Evolutionary conservation across 2,797 vertebrate species (phyloP), one percentile per base, ranked within the genome.

Genomic region (Neomorphus geoffroyi): DNA sequence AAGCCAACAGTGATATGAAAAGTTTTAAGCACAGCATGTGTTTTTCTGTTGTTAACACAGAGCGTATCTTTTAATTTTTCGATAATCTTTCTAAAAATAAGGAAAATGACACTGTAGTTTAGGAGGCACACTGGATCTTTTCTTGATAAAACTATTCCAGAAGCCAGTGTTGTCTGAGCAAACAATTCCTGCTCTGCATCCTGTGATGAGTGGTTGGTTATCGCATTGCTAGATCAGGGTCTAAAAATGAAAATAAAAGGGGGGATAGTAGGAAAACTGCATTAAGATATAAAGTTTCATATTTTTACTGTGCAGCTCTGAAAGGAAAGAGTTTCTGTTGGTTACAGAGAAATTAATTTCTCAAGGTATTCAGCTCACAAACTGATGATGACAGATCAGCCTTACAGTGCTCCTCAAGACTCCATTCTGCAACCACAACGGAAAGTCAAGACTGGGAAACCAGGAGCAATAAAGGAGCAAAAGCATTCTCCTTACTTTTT

Each of bases 401-500:
- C 27, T 90, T 41, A 43, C 13, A 37, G 19, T 50, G 73, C 45
- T 94, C 73, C 72, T 88, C 80, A 45, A 64, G 82, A 77, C 56
- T 85, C 51, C 45, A 46, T 45, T 91, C 70, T 93, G 70, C 35
- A 53, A 69, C 53, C 39, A 28, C 37, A 96, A 69, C 73, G 95
- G 30, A 51, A 33, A 96, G 94, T 83, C 80, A 89, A 58, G 89
- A 90, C 48, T 67, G 39, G 61, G 71, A 92, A 95, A 58, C 82
- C 41, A 60, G 64, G 33, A 89, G 65, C 37, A 95, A 37, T 32
- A 83, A 84, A 69, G 90, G 77, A 95, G n/a, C 64, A 66, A 48
- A 88, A 78, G n/a, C 26, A 87, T 78, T 82, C 46, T 86, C 79
- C 87, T 95, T 88, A 11, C 78, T 93, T 87, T 90, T 93, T 72